Percentiles rank a stretch among this genome's conserved stretches.
Conservation (phyloP, 2,888 invertebrate genomes). For the Hypena proboscidalis region DNA sequence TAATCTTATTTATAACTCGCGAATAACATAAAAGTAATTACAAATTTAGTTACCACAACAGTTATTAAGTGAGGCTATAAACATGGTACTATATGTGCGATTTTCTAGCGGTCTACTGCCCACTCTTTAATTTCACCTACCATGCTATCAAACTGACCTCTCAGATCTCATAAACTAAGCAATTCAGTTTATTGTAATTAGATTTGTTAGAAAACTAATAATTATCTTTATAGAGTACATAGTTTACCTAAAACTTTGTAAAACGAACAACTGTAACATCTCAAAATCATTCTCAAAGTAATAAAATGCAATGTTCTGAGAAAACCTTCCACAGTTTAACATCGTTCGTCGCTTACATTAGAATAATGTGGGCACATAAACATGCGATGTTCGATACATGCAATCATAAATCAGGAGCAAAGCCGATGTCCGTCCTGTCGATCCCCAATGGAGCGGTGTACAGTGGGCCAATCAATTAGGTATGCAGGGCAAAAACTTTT, state of each 20-base stretch:
- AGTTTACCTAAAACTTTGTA: too few relatives aligned
- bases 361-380: conserved; percentile 57
- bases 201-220: conserved; percentile 2
- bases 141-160: conserved; percentile 27
- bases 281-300: too few relatives aligned
- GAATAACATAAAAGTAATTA: too few relatives aligned
- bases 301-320: background rate
- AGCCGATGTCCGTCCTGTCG: conserved; percentile 52
- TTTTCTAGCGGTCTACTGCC: too few relatives aligned
- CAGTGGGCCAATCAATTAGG: too few relatives aligned
- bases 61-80: too few relatives aligned
- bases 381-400: conserved; percentile 57
- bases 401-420: conserved; percentile 58
- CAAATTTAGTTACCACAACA: too few relatives aligned
- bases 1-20: too few relatives aligned
- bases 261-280: too few relatives aligned
- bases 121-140: conserved; percentile 56
- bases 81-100: too few relatives aligned
- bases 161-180: conserved; percentile 25
- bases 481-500: too few relatives aligned
- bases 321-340: background rate
- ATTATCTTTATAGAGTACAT: too few relatives aligned
- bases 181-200: conserved; percentile 17
- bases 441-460: conserved; percentile 28
- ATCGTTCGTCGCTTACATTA: conserved; percentile 45